These are phyloP conservation scores for Hiodon tergisus DNA, from an alignment of 2,113 vertebrate species.

Conservation along the genomic window DNA sequence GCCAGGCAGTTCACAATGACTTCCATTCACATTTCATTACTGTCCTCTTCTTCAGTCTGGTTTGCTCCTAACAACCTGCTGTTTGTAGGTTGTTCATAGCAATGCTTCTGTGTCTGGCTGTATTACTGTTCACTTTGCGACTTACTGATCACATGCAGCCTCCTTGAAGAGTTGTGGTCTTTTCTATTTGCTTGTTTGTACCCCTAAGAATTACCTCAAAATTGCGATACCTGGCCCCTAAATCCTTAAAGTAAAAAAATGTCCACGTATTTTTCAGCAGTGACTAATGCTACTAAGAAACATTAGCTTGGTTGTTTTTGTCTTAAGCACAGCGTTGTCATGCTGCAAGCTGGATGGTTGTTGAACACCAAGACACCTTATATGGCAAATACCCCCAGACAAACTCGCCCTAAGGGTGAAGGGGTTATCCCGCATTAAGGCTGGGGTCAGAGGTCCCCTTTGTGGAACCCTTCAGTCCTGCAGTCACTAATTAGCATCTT, in stretches of 20 bases:
- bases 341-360: slow-evolving; percentile 32
- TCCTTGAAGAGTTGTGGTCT: background rate
- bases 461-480: slow-evolving; percentile 59
- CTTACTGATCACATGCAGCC: background rate
- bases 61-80: too few relatives aligned
- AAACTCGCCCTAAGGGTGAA: slow-evolving; percentile 42
- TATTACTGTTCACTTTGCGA: background rate
- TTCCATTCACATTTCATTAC: background rate
- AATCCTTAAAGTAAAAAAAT: background rate
- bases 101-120: background rate
- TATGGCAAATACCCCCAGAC: slow-evolving; percentile 65
- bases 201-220: background rate
- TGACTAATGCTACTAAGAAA: too few relatives aligned
- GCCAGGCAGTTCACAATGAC: background rate
- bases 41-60: background rate
- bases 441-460: slow-evolving; percentile 56
- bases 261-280: too few relatives aligned
- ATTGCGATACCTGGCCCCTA: background rate
- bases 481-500: slow-evolving; percentile 62
- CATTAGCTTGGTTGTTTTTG: too few relatives aligned
- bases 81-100: background rate
- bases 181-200: background rate
- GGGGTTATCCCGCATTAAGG: slow-evolving; percentile 41
- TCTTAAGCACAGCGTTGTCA: background rate
- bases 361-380: background rate